Conservation (phyloP, 2,797 vertebrate genomes). For the Aselliscus stoliczkanus region DNA sequence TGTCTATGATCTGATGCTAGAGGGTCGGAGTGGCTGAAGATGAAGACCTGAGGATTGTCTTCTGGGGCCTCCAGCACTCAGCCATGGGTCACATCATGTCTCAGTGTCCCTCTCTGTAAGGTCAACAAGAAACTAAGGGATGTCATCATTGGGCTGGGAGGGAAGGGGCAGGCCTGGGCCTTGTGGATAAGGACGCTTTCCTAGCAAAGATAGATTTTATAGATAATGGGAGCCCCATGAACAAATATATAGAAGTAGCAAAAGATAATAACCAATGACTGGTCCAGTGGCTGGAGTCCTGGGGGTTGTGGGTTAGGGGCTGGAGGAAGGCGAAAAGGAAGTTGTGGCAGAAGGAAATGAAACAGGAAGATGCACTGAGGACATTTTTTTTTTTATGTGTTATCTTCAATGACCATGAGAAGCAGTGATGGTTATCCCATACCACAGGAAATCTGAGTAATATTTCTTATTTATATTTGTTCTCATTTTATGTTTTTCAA, state of each 20-base stretch:
- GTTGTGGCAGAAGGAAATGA: not conserved
- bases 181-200: conserved; percentile 11
- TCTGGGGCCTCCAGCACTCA: not conserved
- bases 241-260: not conserved
- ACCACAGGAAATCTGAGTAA: not conserved
- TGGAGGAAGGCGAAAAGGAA: not conserved
- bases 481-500: conserved; percentile 11
- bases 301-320: not conserved
- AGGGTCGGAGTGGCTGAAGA: not conserved
- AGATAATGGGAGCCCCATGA: not conserved
- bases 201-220: not conserved
- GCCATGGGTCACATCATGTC: not conserved
- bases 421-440: not conserved
- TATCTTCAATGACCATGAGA: not conserved
- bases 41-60: not conserved
- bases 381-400: not conserved
- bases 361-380: not conserved
- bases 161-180: not conserved
- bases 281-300: not conserved
- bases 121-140: not conserved
- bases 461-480: not conserved
- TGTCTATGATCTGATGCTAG: conserved; percentile 80
- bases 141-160: not conserved
- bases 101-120: not conserved
- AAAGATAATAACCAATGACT: not conserved